phyloP scores from a whole-genome alignment of 2,113 vertebrate species.

The Turnix velox region DNA sequence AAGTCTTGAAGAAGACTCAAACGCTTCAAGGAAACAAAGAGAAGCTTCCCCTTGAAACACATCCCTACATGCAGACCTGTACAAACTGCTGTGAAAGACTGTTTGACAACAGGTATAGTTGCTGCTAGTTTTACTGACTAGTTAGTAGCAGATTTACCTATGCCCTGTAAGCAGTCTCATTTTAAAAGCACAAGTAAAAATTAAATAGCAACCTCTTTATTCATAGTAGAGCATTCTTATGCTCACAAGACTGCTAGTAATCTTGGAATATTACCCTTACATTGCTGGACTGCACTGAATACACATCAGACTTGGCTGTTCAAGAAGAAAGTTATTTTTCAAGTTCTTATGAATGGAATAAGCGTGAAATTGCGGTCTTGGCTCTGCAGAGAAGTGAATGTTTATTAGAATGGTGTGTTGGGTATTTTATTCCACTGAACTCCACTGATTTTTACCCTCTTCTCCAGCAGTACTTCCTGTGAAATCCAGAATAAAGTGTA shows the following conservation, averaged over 20 bases:
- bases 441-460: neutral
- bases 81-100: neutral
- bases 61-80: neutral
- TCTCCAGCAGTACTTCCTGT: neutral
- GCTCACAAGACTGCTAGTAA: accelerated
- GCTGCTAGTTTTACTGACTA: neutral
- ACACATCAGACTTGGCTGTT: neutral
- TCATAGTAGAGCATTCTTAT: neutral
- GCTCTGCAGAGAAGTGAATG: neutral
- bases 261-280: neutral
- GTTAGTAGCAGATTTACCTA: neutral
- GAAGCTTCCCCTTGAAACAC: neutral
- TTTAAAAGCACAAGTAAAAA: neutral
- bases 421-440: neutral
- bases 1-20: neutral
- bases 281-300: neutral
- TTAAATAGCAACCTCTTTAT: neutral
- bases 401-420: neutral
- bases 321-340: neutral
- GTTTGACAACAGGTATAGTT: neutral
- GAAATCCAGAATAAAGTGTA: neutral
- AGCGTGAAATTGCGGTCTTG: neutral
- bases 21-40: neutral
- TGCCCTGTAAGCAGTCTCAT: neutral
- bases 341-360: neutral